Evolutionary conservation across 2,797 vertebrate species (phyloP), one percentile per base, ranked within the genome.

Genomic region (Borostomias antarcticus): DNA sequence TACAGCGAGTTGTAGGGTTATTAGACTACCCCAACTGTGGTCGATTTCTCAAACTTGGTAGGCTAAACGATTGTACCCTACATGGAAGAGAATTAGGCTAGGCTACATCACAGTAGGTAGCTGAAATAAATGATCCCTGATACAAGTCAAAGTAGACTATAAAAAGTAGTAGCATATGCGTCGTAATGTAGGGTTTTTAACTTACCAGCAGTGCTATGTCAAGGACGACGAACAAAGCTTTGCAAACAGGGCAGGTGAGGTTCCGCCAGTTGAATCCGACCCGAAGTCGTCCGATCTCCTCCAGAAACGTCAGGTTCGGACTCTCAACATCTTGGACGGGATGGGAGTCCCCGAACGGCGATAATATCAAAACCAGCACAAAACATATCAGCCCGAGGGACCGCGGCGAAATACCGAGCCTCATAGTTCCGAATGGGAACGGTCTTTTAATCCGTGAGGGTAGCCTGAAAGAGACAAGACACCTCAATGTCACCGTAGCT

Each of bases 171-270:
- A n/a, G n/a, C n/a, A n/a, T n/a, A n/a, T n/a, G n/a, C n/a, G n/a
- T n/a, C n/a, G n/a, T n/a, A n/a, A n/a, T n/a, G n/a, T n/a, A n/a
- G n/a, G n/a, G n/a, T n/a, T n/a, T n/a, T n/a, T n/a, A n/a, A 5
- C 60, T 90, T 90, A 94, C 93, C 92, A 92, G 45, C 0, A 94
- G 87, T 2, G 86, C 89, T 23, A 93, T 26, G 9, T 94, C 93
- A 0, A 94, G 64, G 35, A 90, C 60, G 75, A 80, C 78, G 80
- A 94, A 93, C 15, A 91, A 0, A 0, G 68, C 73, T 79, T 92
- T 89, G 69, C 93, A 94, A 17, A 89, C 0, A 0, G 66, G 66
- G 17, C 93, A 94, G 47, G 80, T 83, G n/a, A 91, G 1, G 23
- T 93, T 93, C 19, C 26, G 79, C 91, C 91, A 92, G 80, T 62